Conservation (phyloP, 2,888 invertebrate genomes). For the Netelia melanura region DNA sequence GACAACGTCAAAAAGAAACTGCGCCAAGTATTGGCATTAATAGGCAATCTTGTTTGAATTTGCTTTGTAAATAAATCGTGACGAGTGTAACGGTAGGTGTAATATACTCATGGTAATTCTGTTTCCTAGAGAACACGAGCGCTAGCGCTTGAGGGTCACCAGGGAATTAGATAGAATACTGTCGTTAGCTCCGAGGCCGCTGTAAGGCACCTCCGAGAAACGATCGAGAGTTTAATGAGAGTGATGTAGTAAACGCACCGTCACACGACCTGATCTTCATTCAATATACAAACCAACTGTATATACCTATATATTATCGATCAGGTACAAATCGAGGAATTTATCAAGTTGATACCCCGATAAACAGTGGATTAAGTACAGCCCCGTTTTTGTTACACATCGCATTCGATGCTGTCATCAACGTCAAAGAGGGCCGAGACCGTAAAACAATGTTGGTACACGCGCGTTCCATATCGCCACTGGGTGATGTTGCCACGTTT, state of each 20-base stretch:
- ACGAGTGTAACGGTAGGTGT: not conserved
- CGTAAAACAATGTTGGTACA: slow-evolving; percentile 29
- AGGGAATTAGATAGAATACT: not conserved
- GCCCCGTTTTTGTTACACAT: not conserved
- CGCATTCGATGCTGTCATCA: slow-evolving; percentile 47
- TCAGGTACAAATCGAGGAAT: too few relatives aligned
- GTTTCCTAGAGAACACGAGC: not conserved
- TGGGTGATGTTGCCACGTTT: not conserved
- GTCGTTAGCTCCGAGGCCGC: slow-evolving; percentile 28
- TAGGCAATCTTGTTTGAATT: not conserved
- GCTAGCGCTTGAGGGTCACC: not conserved
- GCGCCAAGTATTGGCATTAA: not conserved
- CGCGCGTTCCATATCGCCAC: slow-evolving; percentile 6
- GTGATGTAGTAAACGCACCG: slow-evolving; percentile 39
- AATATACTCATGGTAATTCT: not conserved
- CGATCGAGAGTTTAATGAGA: slow-evolving; percentile 38
- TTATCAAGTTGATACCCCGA: too few relatives aligned
- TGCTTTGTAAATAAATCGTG: not conserved
- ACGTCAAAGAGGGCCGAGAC: slow-evolving; percentile 24
- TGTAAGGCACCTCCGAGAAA: slow-evolving; percentile 39
- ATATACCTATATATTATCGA: too few relatives aligned
- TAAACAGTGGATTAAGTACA: too few relatives aligned
- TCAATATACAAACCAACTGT: not conserved
- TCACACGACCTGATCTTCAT: slow-evolving; percentile 33
- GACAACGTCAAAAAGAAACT: too few relatives aligned